These are phyloP conservation scores for Stegana nigrithorax DNA, from an alignment of 2,888 invertebrate genomes.

Conservation along the genomic window DNA sequence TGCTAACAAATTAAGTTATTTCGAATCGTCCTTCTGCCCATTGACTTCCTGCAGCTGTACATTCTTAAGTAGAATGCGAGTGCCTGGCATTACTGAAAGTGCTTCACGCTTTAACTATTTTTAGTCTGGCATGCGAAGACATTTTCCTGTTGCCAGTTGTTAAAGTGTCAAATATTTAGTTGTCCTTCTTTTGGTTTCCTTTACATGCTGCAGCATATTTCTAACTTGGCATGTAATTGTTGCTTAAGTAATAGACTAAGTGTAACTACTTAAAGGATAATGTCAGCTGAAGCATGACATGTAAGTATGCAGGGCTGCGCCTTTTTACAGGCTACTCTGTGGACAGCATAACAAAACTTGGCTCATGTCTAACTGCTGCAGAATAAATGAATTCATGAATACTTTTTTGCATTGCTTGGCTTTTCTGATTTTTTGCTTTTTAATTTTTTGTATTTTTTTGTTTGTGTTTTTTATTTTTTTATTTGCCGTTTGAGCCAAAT, in stretches of 20 bases:
- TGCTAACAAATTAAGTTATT: conserved; percentile 20
- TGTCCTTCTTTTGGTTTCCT: too few species aligned
- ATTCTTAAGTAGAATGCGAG: not conserved
- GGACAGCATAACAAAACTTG: not conserved
- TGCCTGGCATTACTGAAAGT: conserved; percentile 1
- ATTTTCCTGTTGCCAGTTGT: not conserved
- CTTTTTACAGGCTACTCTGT: too few species aligned
- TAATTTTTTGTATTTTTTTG: not conserved
- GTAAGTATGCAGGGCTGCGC: too few species aligned
- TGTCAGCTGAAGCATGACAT: too few species aligned
- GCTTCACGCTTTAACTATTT: conserved; percentile 2
- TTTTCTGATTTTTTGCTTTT: too few species aligned
- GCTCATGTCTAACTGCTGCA: not conserved
- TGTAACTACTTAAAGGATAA: too few species aligned
- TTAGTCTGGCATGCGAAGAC: not conserved
- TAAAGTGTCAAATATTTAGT: conserved; percentile 14
- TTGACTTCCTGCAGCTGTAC: conserved; percentile 16
- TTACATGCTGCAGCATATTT: not conserved
- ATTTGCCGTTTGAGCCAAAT: not conserved
- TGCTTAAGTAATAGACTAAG: too few species aligned
- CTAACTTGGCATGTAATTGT: not conserved
- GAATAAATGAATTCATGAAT: not conserved
- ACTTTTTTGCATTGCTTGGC: too few species aligned
- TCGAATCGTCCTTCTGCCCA: not conserved
- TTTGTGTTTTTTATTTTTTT: not conserved